Percentiles rank a stretch among this genome's conserved stretches.
Conservation (phyloP, 2,797 vertebrate genomes). For the Characodon lateralis region DNA sequence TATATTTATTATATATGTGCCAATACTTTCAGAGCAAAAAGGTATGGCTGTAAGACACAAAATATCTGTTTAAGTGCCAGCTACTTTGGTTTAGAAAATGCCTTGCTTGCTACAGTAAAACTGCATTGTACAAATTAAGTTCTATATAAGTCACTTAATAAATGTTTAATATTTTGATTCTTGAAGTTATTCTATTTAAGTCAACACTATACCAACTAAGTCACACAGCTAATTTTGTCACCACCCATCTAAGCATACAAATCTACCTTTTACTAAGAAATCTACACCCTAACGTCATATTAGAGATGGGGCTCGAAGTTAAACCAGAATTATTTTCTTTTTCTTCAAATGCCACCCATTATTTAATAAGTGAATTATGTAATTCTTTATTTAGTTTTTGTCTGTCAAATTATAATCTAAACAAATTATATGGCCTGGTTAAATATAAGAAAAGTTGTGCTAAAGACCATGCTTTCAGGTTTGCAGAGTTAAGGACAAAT, state of each 20-base stretch:
- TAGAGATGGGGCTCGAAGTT: too few species aligned
- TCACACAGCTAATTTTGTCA: background rate
- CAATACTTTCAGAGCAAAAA: constrained; percentile 1
- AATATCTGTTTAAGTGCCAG: constrained; percentile 3
- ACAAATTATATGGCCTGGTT: too few species aligned
- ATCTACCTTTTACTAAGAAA: too few species aligned
- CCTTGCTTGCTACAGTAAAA: background rate
- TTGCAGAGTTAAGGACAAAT: too few species aligned
- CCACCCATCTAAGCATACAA: background rate
- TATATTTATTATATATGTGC: background rate
- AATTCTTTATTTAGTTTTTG: too few species aligned
- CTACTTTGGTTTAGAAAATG: background rate
- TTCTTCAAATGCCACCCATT: too few species aligned
- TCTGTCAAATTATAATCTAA: too few species aligned
- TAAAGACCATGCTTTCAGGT: too few species aligned
- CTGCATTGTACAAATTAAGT: background rate
- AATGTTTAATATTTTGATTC: background rate
- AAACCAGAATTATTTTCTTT: too few species aligned
- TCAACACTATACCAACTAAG: background rate
- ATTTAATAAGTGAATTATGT: too few species aligned
- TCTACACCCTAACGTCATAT: too few species aligned
- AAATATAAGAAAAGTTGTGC: too few species aligned
- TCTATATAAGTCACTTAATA: background rate
- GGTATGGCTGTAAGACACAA: constrained; percentile 1
- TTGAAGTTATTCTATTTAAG: background rate